Evolutionary conservation across 2,888 invertebrate genomes (phyloP), one percentile per base, ranked within the genome.

Genomic region (Sinotaia quadrata): DNA sequence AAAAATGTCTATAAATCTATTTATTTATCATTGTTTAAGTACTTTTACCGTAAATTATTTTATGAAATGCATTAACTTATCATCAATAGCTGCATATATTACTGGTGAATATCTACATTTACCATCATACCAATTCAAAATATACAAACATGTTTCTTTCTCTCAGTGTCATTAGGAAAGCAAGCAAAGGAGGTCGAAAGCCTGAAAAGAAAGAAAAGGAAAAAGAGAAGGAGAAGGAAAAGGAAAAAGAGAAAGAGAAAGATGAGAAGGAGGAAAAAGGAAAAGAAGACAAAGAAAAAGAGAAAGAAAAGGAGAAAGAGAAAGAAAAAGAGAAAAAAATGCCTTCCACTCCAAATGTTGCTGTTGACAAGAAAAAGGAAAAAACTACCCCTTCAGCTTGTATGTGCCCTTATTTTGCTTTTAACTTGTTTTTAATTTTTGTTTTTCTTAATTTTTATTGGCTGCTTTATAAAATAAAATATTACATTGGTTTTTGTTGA

Each of bases 261-360:
- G 70, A 71, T 51, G 76, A 77, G 60, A 73, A 74, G 61, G 70
- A 76, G 52, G 67, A 68, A 49, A 68, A 74, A 54, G 67, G 70
- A 61, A 69, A 74, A 34, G 68, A 34, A 75, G 70, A 69, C 75
- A 79, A 65, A 68, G 77, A 72, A 75, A 52, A 75, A 51, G 62
- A 65, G 57, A 51, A 71, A 69, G 63, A 67, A 62, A 69, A 68
- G 67, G 58, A 70, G 51, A 61, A 44, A 33, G 62, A 74, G 47
- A 66, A 71, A 57, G 71, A 74, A 51, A 57, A 66, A 10, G 66
- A 66, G 59, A 31, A 60, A 31, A 61, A 66, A 41, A 27, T n/a
- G 24, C 12, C 58, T 12, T 4, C 12, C 27, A 27, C 10, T 21
- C 2, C 24, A 33, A 12, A 58, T 24, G 31, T 21, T 37, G 58